A percentile compares a stretch with the other conserved stretches of the same genome.
Conservation (phyloP, 2,797 vertebrate species). For the Alectoris magna region DNA sequence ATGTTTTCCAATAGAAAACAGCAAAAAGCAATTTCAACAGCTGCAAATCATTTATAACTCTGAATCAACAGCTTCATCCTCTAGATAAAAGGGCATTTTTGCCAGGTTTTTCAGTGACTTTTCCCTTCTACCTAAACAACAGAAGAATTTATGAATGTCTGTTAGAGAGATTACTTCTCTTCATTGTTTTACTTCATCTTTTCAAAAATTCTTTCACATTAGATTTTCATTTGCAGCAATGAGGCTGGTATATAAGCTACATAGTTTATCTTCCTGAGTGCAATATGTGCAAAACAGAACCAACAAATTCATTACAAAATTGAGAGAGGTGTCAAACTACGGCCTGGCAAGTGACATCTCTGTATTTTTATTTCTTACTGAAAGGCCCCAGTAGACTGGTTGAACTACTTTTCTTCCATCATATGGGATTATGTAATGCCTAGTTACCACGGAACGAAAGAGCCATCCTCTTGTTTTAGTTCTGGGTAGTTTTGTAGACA, state of each 20-base stretch:
- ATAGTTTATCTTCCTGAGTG: not conserved
- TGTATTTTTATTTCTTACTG: not conserved
- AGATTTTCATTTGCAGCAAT: not conserved
- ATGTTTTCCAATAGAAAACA: not conserved
- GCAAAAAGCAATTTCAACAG: conserved; percentile 34
- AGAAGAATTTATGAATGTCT: not conserved
- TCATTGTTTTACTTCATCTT: not conserved
- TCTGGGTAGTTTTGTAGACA: not conserved
- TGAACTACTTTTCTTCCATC: conserved; percentile 12
- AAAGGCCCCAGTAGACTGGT: not conserved
- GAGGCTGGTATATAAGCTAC: not conserved
- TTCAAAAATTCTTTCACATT: not conserved
- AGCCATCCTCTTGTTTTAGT: not conserved
- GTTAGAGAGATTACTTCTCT: not conserved
- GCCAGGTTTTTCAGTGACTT: not conserved
- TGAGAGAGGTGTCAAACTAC: not conserved
- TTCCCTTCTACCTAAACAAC: not conserved
- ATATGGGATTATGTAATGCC: not conserved
- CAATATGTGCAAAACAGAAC: not conserved
- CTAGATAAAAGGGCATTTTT: not conserved
- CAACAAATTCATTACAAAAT: not conserved
- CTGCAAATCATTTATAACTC: not conserved
- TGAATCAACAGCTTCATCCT: not conserved
- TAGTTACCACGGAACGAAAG: not conserved
- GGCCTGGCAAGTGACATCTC: not conserved